A percentile compares a stretch with the other conserved stretches of the same genome.
Evolutionary conservation across 1,140 invertebrate species (phyloP).

Genomic region (Myzus persicae): DNA sequence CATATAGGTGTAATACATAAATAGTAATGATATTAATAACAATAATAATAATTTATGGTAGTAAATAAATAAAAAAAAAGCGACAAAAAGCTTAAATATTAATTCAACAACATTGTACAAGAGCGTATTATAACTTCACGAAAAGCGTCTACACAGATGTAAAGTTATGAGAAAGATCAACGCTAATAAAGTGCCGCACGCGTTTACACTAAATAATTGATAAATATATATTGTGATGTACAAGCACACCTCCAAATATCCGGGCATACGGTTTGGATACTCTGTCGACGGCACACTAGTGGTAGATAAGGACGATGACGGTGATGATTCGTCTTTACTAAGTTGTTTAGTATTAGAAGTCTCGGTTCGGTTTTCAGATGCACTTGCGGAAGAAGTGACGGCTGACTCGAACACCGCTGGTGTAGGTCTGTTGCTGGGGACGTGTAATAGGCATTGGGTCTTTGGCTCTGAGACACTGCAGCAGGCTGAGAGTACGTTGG

Average conservation of each 20-base stretch:
- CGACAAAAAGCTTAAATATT: constrained; percentile 46
- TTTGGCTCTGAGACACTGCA: not conserved
- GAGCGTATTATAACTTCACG: not conserved
- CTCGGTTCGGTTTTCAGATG: not conserved
- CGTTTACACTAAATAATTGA: constrained; percentile 46
- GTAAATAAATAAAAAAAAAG: constrained; percentile 23
- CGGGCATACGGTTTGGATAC: constrained; percentile 6
- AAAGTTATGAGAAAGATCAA: constrained; percentile 51
- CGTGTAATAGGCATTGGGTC: not conserved
- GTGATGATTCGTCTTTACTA: not conserved
- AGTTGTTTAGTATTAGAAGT: not conserved
- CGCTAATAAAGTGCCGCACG: constrained; percentile 33
- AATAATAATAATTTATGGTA: not conserved
- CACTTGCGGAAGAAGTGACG: not conserved
- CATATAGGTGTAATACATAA: constrained; percentile 28
- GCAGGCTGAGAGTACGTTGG: not conserved
- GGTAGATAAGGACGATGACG: not conserved
- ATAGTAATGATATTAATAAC: constrained; percentile 27
- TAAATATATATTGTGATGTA: constrained; percentile 47
- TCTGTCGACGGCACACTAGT: not conserved
- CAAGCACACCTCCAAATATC: constrained; percentile 53
- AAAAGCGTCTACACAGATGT: constrained; percentile 50
- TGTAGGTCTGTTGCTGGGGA: not conserved
- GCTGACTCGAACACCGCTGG: too few relatives aligned
- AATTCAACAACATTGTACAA: constrained; percentile 17